Conservation (phyloP, 2,888 invertebrate genomes). For the Tiphia femorata region DNA sequence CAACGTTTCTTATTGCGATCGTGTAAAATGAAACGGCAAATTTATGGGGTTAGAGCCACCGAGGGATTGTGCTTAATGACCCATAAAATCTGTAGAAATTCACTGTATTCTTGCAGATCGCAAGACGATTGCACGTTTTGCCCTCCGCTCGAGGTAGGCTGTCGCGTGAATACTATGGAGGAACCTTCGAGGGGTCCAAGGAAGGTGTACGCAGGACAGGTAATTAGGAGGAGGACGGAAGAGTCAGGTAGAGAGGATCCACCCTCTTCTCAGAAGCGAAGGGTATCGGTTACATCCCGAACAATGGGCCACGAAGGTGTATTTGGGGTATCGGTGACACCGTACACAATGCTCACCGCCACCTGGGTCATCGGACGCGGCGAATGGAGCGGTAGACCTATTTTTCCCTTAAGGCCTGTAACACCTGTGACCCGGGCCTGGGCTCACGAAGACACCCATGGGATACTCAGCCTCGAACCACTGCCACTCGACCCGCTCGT, state of each 20-base stretch:
- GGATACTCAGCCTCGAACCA: too few relatives aligned
- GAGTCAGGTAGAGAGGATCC: slow-evolving; percentile 33
- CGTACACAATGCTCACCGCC: slow-evolving; percentile 46
- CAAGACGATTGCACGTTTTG: too few relatives aligned
- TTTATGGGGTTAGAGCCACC: too few relatives aligned
- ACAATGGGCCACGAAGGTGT: slow-evolving; percentile 50
- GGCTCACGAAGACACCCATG: too few relatives aligned
- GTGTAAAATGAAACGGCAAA: too few relatives aligned
- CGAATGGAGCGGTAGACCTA: slow-evolving; percentile 8
- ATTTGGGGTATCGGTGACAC: slow-evolving; percentile 61
- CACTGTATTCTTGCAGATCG: too few relatives aligned
- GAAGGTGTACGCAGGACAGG: slow-evolving; percentile 5
- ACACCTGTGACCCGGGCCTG: slow-evolving; percentile 33
- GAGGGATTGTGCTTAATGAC: too few relatives aligned
- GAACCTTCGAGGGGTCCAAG: neutral
- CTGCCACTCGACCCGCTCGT: too few relatives aligned
- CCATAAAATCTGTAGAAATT: too few relatives aligned
- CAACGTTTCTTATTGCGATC: too few relatives aligned
- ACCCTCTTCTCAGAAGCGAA: slow-evolving; percentile 16
- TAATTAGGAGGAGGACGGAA: slow-evolving; percentile 36
- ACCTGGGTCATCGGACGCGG: slow-evolving; percentile 47
- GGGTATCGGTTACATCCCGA: slow-evolving; percentile 53
- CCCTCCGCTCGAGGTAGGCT: neutral
- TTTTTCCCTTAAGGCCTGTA: slow-evolving; percentile 19
- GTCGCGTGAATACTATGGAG: too few relatives aligned